These are phyloP conservation scores for Halictus quadricinctus DNA, from an alignment of 2,888 invertebrate genomes.

Conservation along the genomic window DNA sequence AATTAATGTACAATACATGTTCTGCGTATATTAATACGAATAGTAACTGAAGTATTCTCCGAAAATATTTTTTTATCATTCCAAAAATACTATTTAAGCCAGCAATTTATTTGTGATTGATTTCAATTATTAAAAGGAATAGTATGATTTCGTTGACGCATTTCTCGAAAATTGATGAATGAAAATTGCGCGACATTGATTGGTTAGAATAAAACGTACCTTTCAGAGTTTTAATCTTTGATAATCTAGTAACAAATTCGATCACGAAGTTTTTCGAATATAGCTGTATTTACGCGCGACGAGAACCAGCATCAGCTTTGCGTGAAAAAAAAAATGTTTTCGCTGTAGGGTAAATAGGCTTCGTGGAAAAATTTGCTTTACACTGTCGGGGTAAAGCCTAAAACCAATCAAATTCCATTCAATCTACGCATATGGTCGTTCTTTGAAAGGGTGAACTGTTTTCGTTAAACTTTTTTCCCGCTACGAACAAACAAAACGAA, in stretches of 20 bases:
- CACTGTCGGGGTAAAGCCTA: neutral
- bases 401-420: constrained; percentile 11
- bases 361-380: neutral
- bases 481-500: neutral
- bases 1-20: no score
- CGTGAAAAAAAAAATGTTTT: neutral
- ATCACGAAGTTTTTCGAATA: neutral
- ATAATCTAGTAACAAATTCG: neutral
- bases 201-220: neutral
- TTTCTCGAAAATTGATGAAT: neutral
- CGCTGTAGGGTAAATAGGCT: neutral
- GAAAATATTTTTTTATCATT: no score
- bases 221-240: neutral
- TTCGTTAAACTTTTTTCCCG: neutral
- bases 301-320: neutral
- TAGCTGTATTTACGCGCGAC: neutral
- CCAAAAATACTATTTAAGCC: no score
- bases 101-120: no score
- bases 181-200: neutral
- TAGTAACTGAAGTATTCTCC: no score
- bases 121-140: no score
- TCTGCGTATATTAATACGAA: no score
- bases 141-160: neutral
- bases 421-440: neutral
- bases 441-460: neutral